These are phyloP conservation scores for Astreopora myriophthalma DNA, from an alignment of 64 coral and sea anemone species.

Conservation along the genomic window DNA sequence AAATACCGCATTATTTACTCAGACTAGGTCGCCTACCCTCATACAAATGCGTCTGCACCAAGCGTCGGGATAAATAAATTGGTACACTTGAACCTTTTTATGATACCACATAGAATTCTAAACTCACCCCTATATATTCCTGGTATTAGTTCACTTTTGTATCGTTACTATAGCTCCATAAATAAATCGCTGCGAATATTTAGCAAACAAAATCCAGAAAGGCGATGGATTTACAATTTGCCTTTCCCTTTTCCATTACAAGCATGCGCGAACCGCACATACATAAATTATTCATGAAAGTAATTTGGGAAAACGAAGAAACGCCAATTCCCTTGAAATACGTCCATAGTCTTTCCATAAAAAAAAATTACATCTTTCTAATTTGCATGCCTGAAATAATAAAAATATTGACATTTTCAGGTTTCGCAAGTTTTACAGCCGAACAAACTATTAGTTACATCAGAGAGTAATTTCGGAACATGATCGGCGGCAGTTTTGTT, in stretches of 20 bases:
- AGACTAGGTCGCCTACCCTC: background rate
- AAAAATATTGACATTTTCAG: too few relatives aligned
- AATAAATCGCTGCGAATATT: conserved; percentile 4
- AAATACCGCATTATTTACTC: background rate
- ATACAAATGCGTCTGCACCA: background rate
- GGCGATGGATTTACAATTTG: too few relatives aligned
- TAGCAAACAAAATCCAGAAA: background rate
- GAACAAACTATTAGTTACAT: too few relatives aligned
- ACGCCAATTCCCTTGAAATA: background rate
- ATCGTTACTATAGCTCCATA: background rate
- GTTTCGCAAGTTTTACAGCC: too few relatives aligned
- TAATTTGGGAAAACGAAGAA: background rate
- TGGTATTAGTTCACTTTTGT: background rate
- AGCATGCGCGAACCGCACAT: background rate
- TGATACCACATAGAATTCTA: background rate
- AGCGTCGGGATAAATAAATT: background rate
- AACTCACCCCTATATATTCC: background rate
- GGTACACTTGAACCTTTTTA: too few relatives aligned
- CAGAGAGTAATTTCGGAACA: too few relatives aligned
- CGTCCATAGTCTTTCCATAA: too few relatives aligned
- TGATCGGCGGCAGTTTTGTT: background rate
- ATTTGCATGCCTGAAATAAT: too few relatives aligned
- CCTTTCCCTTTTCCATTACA: background rate
- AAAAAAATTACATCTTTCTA: too few relatives aligned
- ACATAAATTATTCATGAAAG: background rate